Conservation (phyloP, 2,797 vertebrate genomes). For the Chromis chromis region DNA sequence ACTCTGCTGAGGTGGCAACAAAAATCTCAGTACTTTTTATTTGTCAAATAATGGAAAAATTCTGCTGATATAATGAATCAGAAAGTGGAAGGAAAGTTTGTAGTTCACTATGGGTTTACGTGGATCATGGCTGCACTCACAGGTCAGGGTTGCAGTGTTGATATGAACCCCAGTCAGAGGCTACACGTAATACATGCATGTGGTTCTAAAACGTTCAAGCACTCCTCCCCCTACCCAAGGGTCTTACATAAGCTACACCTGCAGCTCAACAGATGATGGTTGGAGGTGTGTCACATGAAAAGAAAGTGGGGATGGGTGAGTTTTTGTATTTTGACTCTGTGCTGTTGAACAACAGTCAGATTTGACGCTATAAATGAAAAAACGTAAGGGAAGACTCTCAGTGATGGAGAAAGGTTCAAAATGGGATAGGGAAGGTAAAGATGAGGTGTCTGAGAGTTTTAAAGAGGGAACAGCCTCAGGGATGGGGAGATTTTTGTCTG, state of each 20-base stretch:
- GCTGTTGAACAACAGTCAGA: conserved; percentile 27
- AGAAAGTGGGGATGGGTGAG: conserved; percentile 25
- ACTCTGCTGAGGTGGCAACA: not conserved
- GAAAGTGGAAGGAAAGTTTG: conserved; percentile 18
- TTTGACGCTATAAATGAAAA: conserved; percentile 38
- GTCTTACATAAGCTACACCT: conserved; percentile 41
- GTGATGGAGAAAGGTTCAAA: conserved; percentile 36
- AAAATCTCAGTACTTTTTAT: conserved; percentile 2
- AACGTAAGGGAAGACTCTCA: conserved; percentile 26
- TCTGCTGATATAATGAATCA: not conserved
- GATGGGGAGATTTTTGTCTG: conserved; percentile 47
- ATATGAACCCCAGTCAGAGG: conserved; percentile 20
- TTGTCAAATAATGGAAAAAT: not conserved
- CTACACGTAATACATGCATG: conserved; percentile 19
- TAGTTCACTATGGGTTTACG: conserved; percentile 1
- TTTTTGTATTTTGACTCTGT: conserved; percentile 36
- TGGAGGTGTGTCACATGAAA: conserved; percentile 34
- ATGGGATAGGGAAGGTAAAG: conserved; percentile 63
- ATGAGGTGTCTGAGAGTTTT: conserved; percentile 61
- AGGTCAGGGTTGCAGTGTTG: not conserved
- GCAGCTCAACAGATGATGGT: conserved; percentile 61
- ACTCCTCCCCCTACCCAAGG: conserved; percentile 15
- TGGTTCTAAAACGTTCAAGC: conserved; percentile 26
- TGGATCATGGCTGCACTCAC: conserved; percentile 17
- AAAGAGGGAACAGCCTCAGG: conserved; percentile 31